Conservation (phyloP, 64 coral and sea anemone genomes). For the Anthopleura sola region DNA sequence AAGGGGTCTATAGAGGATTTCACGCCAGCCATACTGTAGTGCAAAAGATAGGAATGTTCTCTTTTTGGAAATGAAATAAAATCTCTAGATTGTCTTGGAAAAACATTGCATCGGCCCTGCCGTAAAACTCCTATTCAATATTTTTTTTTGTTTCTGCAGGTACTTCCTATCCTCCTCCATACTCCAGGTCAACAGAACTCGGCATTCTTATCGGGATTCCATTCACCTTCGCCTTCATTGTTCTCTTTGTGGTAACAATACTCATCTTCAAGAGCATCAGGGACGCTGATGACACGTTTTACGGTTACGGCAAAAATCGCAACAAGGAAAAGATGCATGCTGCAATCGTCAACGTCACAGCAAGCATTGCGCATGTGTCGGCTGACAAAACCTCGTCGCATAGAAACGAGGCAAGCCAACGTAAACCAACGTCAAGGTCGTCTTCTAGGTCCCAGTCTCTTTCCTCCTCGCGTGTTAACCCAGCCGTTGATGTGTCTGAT, state of each 20-base stretch:
- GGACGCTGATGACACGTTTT: conserved; percentile 73
- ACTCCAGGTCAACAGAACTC: conserved; percentile 65
- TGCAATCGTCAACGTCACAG: conserved; percentile 45
- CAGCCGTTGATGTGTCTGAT: conserved; percentile 21
- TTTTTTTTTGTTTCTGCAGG: neutral
- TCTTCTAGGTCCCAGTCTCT: conserved; percentile 19
- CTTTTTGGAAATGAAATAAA: too few species aligned
- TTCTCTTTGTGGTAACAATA: conserved; percentile 56
- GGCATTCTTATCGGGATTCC: conserved; percentile 78
- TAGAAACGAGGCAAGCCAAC: conserved; percentile 28
- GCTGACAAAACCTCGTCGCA: conserved; percentile 27
- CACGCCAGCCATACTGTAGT: too few species aligned
- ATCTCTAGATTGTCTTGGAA: too few species aligned
- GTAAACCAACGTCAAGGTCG: conserved; percentile 23
- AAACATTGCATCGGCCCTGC: too few species aligned
- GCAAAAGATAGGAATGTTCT: too few species aligned
- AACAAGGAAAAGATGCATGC: conserved; percentile 74
- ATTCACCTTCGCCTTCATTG: conserved; percentile 57
- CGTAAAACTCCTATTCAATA: too few species aligned
- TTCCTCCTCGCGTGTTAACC: conserved; percentile 15
- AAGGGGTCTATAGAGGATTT: too few species aligned
- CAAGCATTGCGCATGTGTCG: conserved; percentile 83
- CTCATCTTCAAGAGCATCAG: conserved; percentile 65
- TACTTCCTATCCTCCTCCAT: conserved; percentile 38
- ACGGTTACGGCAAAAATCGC: conserved; percentile 70